Conservation (phyloP, 2,113 vertebrate genomes). For the Gopherus flavomarginatus region DNA sequence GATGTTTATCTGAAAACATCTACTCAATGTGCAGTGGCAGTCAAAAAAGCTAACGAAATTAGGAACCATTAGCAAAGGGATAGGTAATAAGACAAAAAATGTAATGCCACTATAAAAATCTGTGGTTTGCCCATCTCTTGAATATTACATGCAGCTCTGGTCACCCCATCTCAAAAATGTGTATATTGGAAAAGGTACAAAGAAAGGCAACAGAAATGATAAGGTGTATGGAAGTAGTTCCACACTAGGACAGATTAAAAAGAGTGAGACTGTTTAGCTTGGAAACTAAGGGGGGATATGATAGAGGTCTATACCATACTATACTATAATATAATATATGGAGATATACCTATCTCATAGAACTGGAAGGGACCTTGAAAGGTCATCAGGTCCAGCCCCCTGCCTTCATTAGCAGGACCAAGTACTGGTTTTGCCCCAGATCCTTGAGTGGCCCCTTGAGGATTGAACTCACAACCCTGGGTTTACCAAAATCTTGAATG, state of each 20-base stretch:
- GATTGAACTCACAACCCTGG: no score
- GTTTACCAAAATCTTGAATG: neutral
- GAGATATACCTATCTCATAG: no score
- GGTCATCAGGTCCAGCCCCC: no score
- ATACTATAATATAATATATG: neutral
- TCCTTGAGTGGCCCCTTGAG: no score
- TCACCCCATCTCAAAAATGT: neutral
- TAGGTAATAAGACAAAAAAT: neutral
- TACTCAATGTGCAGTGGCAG: neutral
- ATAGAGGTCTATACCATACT: neutral
- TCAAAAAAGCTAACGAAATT: neutral
- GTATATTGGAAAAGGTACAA: neutral
- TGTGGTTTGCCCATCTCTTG: no score
- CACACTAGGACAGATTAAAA: neutral
- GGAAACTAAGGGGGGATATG: neutral
- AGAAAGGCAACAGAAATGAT: neutral
- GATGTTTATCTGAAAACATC: neutral
- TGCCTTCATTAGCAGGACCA: no score
- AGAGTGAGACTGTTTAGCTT: neutral
- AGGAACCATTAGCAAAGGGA: neutral
- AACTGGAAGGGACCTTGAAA: no score
- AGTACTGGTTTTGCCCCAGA: no score
- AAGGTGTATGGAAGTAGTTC: neutral
- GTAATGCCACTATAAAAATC: neutral
- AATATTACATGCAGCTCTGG: neutral